Conservation (phyloP, 2,113 vertebrate species). For the Plestiodon gilberti region DNA sequence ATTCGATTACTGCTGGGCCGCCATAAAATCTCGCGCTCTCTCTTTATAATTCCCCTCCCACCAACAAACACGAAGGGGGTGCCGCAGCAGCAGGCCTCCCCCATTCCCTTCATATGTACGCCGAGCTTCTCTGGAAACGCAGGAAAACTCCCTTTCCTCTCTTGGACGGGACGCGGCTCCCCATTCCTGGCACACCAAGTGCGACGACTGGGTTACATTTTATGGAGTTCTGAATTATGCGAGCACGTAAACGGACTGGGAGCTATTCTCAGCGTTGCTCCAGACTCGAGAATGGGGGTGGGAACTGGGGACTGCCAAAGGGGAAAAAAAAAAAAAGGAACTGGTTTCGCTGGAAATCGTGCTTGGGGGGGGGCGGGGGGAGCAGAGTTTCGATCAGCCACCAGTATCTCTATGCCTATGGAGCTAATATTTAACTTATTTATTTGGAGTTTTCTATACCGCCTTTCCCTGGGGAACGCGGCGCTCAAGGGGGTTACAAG, state of each 20-base stretch:
- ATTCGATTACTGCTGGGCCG: not conserved
- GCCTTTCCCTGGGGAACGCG: too few relatives aligned
- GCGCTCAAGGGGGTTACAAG: too few relatives aligned
- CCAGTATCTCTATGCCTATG: too few relatives aligned
- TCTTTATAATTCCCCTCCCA: not conserved
- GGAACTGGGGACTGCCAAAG: not conserved
- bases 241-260: not conserved
- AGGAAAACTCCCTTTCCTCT: too few relatives aligned
- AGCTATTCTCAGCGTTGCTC: not conserved
- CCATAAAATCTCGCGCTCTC: not conserved
- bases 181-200: not conserved
- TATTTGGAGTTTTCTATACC: too few relatives aligned
- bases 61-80: not conserved
- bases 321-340: not conserved
- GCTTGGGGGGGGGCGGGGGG: not conserved
- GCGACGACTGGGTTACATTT: not conserved
- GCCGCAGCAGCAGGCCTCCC: fast-evolving
- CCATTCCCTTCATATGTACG: fast-evolving
- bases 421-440: too few relatives aligned
- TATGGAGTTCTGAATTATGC: not conserved
- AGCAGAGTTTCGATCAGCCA: not conserved
- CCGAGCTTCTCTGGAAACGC: not conserved
- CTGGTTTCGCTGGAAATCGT: not conserved
- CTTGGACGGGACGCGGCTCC: too few relatives aligned
- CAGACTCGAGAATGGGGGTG: too few relatives aligned